Conservation (phyloP, 2,797 vertebrate genomes). For the Champsocephalus esox region DNA sequence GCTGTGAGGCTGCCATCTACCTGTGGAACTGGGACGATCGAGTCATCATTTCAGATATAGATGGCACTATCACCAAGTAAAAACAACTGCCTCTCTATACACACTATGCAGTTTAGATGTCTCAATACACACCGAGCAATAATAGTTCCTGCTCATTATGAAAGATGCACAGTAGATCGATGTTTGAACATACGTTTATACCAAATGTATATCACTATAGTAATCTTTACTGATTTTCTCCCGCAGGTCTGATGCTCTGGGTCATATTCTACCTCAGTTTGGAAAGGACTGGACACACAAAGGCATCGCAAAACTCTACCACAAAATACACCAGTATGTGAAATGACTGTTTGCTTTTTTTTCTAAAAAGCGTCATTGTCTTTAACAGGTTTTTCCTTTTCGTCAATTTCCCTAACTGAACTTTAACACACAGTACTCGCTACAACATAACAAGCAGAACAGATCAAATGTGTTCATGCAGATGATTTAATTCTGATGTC, state of each 20-base stretch:
- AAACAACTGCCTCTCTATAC: conserved; percentile 1
- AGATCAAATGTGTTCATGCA: neutral
- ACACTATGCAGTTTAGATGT: neutral
- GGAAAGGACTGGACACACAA: conserved; percentile 98
- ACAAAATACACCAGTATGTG: conserved; percentile 95
- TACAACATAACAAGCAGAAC: conserved; percentile 6
- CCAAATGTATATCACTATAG: too few species aligned
- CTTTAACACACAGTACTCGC: neutral
- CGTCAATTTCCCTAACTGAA: neutral
- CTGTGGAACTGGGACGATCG: conserved; percentile 95
- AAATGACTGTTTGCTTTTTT: neutral
- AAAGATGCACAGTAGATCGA: neutral
- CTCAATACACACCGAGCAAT: neutral
- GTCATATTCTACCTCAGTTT: conserved; percentile 94
- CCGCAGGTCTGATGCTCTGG: conserved; percentile 93
- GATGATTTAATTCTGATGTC: conserved; percentile 22
- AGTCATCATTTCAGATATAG: conserved; percentile 96
- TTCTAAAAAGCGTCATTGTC: neutral
- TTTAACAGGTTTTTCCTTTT: neutral
- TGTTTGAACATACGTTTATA: neutral
- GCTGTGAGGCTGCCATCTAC: conserved; percentile 94
- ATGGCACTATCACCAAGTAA: conserved; percentile 98
- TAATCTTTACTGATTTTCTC: conserved; percentile 17
- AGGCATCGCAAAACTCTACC: conserved; percentile 94
- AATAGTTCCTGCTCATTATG: neutral